Evolutionary conservation across 2,113 vertebrate genomes (phyloP).

Genomic region (Clarias batrachus): DNA sequence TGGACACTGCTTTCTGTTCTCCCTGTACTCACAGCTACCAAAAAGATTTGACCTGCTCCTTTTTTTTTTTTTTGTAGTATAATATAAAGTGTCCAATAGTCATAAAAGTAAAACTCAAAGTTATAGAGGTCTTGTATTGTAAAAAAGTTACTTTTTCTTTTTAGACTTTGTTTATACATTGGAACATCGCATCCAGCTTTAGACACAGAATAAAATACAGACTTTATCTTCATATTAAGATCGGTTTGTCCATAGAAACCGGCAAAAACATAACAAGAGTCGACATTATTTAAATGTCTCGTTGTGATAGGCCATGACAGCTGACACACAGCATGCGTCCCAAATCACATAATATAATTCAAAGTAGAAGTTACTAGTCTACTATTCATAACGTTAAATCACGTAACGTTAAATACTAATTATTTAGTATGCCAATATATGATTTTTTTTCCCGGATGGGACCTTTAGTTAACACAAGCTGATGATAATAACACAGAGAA

Average conservation of each 20-base stretch:
- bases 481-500: background rate
- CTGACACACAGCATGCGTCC: background rate
- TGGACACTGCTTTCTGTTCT: background rate
- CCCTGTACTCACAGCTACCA: background rate
- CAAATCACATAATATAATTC: background rate
- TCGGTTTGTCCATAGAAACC: too few relatives aligned
- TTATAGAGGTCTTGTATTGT: background rate
- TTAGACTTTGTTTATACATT: background rate
- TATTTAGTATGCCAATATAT: background rate
- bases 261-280: background rate
- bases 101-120: background rate
- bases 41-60: background rate
- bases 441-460: background rate
- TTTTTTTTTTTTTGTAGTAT: background rate
- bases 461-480: background rate
- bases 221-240: too few relatives aligned
- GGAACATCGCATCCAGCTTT: too few relatives aligned
- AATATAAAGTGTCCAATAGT: background rate
- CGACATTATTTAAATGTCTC: background rate
- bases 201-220: too few relatives aligned
- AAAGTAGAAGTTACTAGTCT: background rate
- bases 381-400: background rate
- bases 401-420: too few relatives aligned
- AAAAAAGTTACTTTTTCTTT: background rate
- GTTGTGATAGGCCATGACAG: too few relatives aligned